Evolutionary conservation across 2,888 invertebrate species (phyloP), one percentile per base, ranked within the genome.

Genomic region (Entomobrya multifasciata): DNA sequence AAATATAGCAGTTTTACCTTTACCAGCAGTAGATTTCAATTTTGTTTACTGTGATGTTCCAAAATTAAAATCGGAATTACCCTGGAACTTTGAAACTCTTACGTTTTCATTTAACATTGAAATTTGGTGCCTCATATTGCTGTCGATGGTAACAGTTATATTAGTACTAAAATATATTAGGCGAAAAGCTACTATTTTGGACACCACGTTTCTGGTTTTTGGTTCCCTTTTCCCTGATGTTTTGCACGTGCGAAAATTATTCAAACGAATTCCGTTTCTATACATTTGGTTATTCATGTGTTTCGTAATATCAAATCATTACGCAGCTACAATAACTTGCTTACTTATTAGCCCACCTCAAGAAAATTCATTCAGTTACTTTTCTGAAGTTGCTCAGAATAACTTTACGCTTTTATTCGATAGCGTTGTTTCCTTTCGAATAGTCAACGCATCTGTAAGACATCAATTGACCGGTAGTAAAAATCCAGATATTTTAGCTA

Each of bases 291-390:
- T 65, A 17, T 0, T 36, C 0, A 1, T 10, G 5, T 65, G 65
- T 13, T 65, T 36, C 15, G n/a, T 65, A 30, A 3, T 65, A n/a
- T 30, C 65, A 30, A 65, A 65, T 65, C 17, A 65, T 30, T 65
- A 65, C 36, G 1, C 4, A 4, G 65, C 65, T 0, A 30, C n/a
- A 65, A 13, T 65, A 6, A 65, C 65, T 5, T 30, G 65, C 13
- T 15, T 30, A 1, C n/a, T 65, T n/a, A 65, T 65, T n/a, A 65
- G 65, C 10, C 65, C 65, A n/a, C 17, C 65, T 0, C 1, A 65
- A 27, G 30, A 65, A 65, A 36, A 13, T 13, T 0, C n/a, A 1
- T 5, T 65, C 0, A n/a, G 20, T 0, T 2, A n/a, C 8, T n/a
- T 65, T 13, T 65, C 30, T 2, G 65, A 65, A 30, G 1, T 52